A percentile compares a stretch with the other conserved stretches of the same genome.
Conservation (phyloP, 2,113 vertebrate genomes). For the Mesoclemmys tuberculata region DNA sequence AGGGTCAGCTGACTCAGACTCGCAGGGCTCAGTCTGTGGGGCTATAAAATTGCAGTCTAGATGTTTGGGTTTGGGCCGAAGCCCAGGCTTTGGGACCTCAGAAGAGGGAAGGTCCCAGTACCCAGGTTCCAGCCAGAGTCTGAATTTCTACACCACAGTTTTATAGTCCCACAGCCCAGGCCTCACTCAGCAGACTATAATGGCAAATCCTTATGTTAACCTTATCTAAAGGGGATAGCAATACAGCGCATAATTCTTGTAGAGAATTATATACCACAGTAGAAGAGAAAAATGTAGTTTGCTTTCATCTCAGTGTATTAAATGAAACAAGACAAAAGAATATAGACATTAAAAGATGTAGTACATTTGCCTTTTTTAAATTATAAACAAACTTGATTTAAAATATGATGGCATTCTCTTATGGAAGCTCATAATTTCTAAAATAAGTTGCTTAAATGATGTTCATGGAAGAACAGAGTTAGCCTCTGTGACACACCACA, state of each 20-base stretch:
- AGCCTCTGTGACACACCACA: not conserved
- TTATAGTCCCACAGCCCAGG: too few species aligned
- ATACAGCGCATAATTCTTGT: not conserved
- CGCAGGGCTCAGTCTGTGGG: too few species aligned
- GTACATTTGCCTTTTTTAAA: not conserved
- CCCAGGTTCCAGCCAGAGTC: too few species aligned
- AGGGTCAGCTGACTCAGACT: too few species aligned
- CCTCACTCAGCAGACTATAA: not conserved
- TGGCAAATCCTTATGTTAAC: not conserved
- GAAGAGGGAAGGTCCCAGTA: too few species aligned
- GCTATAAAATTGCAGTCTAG: too few species aligned
- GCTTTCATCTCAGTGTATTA: not conserved
- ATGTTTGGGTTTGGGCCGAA: too few species aligned
- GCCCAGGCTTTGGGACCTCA: too few species aligned
- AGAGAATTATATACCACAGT: not conserved
- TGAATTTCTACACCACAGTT: too few species aligned
- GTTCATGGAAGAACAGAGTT: not conserved
- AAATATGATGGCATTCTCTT: not conserved
- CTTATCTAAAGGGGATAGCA: not conserved
- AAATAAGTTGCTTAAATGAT: not conserved
- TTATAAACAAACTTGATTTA: not conserved
- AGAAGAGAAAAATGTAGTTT: not conserved
- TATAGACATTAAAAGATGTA: not conserved
- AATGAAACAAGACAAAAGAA: not conserved
- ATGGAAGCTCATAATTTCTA: not conserved